Percentiles rank a stretch among this genome's conserved stretches.
Evolutionary conservation across 2,888 invertebrate species (phyloP).

Genomic region (Disparrhopalites patrizii): DNA sequence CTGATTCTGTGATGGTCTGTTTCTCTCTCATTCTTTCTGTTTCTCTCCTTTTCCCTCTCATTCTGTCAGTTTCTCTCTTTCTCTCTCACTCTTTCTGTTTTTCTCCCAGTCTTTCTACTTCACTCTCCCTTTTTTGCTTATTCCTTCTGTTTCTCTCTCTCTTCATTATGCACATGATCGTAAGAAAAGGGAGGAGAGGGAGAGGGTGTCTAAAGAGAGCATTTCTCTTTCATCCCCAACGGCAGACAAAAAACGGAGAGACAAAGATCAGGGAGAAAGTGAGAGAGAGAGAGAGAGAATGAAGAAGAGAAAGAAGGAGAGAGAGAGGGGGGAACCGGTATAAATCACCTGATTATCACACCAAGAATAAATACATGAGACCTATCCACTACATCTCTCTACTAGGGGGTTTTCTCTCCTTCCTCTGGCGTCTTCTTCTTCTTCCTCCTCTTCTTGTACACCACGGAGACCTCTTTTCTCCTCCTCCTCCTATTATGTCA

Average conservation of each 20-base stretch:
- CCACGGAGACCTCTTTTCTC: slow-evolving; percentile 9
- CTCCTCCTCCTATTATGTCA: slow-evolving; percentile 15
- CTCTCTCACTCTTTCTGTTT: no score
- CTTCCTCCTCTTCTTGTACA: slow-evolving; percentile 10
- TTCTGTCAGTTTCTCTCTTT: no score
- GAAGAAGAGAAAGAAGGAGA: no score
- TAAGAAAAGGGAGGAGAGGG: no score
- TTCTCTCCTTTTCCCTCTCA: no score
- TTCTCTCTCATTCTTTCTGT: no score
- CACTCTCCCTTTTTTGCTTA: no score
- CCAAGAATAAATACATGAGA: slow-evolving; percentile 41
- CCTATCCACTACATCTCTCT: slow-evolving; percentile 33
- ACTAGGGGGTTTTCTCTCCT: no score
- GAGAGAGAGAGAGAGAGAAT: slow-evolving; percentile 29
- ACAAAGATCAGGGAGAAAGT: slow-evolving; percentile 33
- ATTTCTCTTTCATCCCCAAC: slow-evolving; percentile 35
- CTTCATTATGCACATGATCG: no score
- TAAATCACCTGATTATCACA: slow-evolving; percentile 44
- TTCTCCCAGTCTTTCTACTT: neutral
- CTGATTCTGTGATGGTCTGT: no score
- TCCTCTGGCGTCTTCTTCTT: slow-evolving; percentile 18
- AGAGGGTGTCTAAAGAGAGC: no score
- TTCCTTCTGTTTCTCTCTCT: no score
- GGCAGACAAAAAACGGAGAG: slow-evolving; percentile 36
- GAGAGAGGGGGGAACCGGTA: slow-evolving; percentile 30